phyloP scores from a whole-genome alignment of 2,113 vertebrate genomes.

The Leptobrachium leishanense region DNA sequence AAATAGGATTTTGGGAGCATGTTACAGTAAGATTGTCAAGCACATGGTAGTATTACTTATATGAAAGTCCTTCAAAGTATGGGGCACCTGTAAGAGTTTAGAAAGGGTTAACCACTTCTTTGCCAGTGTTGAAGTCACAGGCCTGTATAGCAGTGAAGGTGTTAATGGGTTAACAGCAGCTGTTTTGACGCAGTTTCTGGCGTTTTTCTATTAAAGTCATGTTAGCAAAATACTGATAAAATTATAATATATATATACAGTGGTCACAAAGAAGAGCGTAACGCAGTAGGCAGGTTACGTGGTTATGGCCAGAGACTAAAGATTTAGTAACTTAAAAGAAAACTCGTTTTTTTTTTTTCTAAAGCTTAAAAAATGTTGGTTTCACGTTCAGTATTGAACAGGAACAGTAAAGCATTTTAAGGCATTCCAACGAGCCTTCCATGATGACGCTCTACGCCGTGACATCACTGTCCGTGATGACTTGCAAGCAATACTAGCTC shows the following conservation, averaged over 20 bases:
- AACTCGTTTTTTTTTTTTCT: too few species aligned
- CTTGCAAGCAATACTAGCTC: too few species aligned
- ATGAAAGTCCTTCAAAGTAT: constrained; percentile 33
- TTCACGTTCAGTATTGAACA: too few species aligned
- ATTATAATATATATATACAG: constrained; percentile 29
- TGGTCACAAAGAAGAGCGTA: constrained; percentile 34
- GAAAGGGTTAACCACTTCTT: not conserved
- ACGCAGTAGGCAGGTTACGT: not conserved
- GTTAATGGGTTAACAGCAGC: constrained; percentile 22
- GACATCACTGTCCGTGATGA: too few species aligned
- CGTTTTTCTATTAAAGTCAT: constrained; percentile 19
- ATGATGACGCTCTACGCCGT: too few species aligned
- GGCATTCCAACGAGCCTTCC: too few species aligned
- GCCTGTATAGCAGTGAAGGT: constrained; percentile 6
- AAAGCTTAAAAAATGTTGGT: too few species aligned
- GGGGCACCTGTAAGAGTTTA: not conserved
- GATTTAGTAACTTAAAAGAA: too few species aligned
- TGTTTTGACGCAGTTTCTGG: not conserved
- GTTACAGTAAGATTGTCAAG: constrained; percentile 47
- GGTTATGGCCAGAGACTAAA: too few species aligned
- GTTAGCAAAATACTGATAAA: constrained; percentile 29
- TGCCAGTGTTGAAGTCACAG: not conserved
- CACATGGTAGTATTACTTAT: constrained; percentile 17
- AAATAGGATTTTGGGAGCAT: constrained; percentile 16
- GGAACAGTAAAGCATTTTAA: too few species aligned